A percentile compares a stretch with the other conserved stretches of the same genome.
phyloP scores from a whole-genome alignment of 30 jellyfish, hydroid and myxozoan species.

The Cassiopea xamachana region DNA sequence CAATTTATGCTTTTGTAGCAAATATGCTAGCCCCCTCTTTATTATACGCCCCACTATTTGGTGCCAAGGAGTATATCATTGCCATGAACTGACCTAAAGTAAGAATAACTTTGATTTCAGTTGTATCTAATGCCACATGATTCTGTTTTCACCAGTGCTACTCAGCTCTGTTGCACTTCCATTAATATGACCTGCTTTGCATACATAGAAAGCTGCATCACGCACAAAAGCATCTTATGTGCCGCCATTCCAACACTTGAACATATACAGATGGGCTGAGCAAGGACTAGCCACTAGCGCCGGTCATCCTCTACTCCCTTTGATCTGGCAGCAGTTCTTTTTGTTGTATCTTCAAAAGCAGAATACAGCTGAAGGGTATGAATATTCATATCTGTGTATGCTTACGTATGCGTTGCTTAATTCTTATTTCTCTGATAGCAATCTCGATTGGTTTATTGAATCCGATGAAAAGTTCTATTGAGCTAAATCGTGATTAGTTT shows the following conservation, averaged over 20 bases:
- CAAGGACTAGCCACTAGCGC: constrained; percentile 80
- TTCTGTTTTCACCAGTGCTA: background rate
- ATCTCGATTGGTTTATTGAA: too few relatives aligned
- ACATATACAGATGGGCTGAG: constrained; percentile 94
- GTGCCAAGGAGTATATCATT: too few relatives aligned
- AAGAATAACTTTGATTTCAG: too few relatives aligned
- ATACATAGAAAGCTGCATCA: constrained; percentile 66
- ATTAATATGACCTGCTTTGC: background rate
- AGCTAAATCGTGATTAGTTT: too few relatives aligned
- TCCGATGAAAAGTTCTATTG: too few relatives aligned
- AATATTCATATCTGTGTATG: too few relatives aligned
- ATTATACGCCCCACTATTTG: too few relatives aligned
- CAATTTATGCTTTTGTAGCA: too few relatives aligned
- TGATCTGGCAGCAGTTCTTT: constrained; percentile 94
- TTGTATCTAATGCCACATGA: background rate
- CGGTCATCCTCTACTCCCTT: constrained; percentile 88
- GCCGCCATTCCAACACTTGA: constrained; percentile 77
- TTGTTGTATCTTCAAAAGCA: constrained; percentile 76
- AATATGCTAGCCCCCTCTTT: too few relatives aligned
- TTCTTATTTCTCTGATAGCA: too few relatives aligned
- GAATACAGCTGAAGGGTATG: constrained; percentile 76
- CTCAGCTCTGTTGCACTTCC: background rate
- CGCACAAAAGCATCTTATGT: constrained; percentile 56
- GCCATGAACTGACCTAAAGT: too few relatives aligned
- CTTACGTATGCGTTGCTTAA: background rate